These are phyloP conservation scores for Sorex araneus DNA, from an alignment of 2,113 vertebrate genomes.

Conservation along the genomic window DNA sequence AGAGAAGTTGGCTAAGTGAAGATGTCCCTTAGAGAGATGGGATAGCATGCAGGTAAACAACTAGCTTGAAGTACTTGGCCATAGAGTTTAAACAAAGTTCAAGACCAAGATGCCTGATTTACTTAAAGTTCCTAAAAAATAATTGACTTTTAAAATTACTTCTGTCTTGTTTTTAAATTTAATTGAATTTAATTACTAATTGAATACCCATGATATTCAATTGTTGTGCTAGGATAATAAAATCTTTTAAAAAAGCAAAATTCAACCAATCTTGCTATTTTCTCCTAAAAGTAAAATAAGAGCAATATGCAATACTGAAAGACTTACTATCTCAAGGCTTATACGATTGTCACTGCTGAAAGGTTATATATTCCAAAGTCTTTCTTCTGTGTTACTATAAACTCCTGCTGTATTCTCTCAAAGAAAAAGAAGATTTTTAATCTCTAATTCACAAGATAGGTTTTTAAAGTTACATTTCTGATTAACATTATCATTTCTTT, in stretches of 20 bases:
- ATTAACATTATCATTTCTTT: conserved; percentile 10
- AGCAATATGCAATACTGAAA: neutral
- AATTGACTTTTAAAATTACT: neutral
- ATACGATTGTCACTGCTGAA: neutral
- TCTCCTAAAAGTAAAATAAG: conserved; percentile 36
- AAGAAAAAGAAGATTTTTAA: conserved; percentile 15
- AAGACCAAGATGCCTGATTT: conserved; percentile 37
- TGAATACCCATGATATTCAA: conserved; percentile 19
- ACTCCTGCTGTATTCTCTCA: conserved; percentile 10
- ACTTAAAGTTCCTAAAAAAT: conserved; percentile 8
- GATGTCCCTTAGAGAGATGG: neutral
- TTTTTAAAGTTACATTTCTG: conserved; percentile 35
- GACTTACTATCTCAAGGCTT: neutral
- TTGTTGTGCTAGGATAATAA: conserved; percentile 3
- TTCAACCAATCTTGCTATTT: neutral
- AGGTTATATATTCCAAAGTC: neutral
- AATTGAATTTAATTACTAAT: conserved; percentile 31
- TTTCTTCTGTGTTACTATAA: conserved; percentile 49
- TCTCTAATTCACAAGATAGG: conserved; percentile 2
- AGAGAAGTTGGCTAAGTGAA: conserved; percentile 8
- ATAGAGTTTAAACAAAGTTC: conserved; percentile 40
- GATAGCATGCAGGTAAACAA: neutral
- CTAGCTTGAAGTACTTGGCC: neutral
- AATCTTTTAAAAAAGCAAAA: neutral
- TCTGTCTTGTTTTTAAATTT: conserved; percentile 47